Base-by-base conservation (phyloP, 1,140 invertebrate species). In the Drosophila orosa region DNA sequence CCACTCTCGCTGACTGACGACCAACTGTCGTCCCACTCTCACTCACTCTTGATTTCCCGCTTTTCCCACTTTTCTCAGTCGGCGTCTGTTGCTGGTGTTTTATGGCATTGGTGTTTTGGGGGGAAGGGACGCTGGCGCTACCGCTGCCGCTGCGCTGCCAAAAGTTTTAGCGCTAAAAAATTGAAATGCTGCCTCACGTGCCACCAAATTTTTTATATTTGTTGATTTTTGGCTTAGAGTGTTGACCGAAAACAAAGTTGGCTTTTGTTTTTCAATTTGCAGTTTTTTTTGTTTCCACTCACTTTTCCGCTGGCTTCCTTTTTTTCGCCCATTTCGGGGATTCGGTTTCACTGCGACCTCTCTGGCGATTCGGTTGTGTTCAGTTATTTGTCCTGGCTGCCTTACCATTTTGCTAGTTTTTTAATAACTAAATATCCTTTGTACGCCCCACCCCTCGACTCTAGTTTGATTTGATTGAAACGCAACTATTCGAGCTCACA, bases 141-240 rank as follows among this genome's bases (percentile, higher is more conserved):
- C 35, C 27, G 55, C 61, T n/a, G 44, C 35, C 27, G 55, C 48
- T 29, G 57, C 58, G 8, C 62, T 67, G 78, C 75, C 61, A 87
- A 86, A 77, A 87, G 47, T 86, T 86, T 87, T 86, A 79, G 50
- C 63, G 74, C 59, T 89, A 82, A 89, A 89, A 89, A 89, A 89
- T 89, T 89, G 84, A 89, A 89, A 89, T 89, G 84, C 85, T 80
- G 59, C 85, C 84, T 89, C 84, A 89, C 84, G 84, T 89, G 83
- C 83, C 72, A 47, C 33, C 39, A 74, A 86, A 81, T 82, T 86
- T 86, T 86, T 86, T 86, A 82, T 82, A 84, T 90, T 89, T 89
- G 84, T 89, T 89, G 85, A 89, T 89, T 89, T 89, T 89, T 90
- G 85, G 84, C 85, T 89, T 89, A 89, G 84, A 89, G 84, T 89